These are phyloP conservation scores for Lasioglossum villosulum DNA, from an alignment of 2,888 invertebrate genomes.

Conservation along the genomic window DNA sequence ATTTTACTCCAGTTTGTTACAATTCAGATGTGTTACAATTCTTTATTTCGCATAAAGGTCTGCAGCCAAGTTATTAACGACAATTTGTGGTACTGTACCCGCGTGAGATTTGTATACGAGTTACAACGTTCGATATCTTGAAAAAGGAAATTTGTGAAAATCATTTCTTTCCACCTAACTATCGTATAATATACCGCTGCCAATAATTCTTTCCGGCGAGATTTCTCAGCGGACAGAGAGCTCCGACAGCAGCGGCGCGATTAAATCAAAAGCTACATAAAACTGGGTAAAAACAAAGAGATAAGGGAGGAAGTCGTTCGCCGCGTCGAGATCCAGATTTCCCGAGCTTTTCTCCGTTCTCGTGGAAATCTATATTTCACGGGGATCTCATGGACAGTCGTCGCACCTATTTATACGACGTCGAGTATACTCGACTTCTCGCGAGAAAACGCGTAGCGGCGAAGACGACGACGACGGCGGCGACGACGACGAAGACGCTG, in stretches of 20 bases:
- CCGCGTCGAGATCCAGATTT: constrained; percentile 17
- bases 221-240: neutral
- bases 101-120: too few relatives aligned
- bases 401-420: constrained; percentile 56
- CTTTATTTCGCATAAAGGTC: too few relatives aligned
- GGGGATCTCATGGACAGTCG: constrained; percentile 48
- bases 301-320: constrained; percentile 18
- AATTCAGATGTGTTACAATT: too few relatives aligned
- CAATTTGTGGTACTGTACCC: neutral
- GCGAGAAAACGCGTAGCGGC: constrained; percentile 48
- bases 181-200: neutral
- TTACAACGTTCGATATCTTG: neutral
- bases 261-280: neutral
- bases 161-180: neutral
- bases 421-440: constrained; percentile 44
- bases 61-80: neutral
- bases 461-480: constrained; percentile 39
- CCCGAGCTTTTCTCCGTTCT: constrained; percentile 38
- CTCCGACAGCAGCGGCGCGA: neutral
- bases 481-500: neutral
- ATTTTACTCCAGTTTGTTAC: too few relatives aligned
- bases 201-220: neutral
- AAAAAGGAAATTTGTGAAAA: neutral
- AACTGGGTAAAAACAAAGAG: neutral
- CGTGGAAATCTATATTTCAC: constrained; percentile 55